Percentiles rank a stretch among this genome's conserved stretches.
Conservation (phyloP, 2,888 invertebrate species). For the Gastracanthus pulcherrimus region DNA sequence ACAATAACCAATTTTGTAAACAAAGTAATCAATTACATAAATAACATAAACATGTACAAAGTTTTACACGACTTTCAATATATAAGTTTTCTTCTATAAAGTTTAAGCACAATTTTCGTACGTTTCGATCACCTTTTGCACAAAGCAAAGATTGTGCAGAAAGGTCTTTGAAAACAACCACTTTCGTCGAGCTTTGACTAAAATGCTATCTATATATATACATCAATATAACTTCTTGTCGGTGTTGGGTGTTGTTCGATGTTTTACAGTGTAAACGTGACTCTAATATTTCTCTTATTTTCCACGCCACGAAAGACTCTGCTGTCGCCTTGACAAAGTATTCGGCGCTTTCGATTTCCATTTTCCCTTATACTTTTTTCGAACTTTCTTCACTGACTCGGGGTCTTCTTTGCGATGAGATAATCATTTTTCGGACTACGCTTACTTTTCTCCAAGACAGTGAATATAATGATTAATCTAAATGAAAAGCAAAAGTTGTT, state of each 20-base stretch:
- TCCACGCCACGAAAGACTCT: constrained; percentile 54
- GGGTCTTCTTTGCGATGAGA: constrained; percentile 48
- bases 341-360: constrained; percentile 36
- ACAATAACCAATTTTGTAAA: neutral
- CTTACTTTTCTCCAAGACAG: neutral
- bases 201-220: constrained; percentile 14
- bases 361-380: constrained; percentile 48
- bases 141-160: neutral
- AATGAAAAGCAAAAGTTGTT: neutral
- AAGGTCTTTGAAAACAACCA: constrained; percentile 25
- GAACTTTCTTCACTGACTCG: constrained; percentile 23
- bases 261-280: constrained; percentile 58
- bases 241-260: constrained; percentile 62
- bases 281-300: constrained; percentile 41
- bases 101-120: neutral
- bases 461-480: neutral
- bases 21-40: neutral
- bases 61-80: constrained; percentile 10
- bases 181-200: constrained; percentile 25
- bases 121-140: constrained; percentile 26
- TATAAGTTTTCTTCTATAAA: constrained; percentile 2
- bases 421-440: neutral
- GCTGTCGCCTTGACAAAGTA: constrained; percentile 49
- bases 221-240: constrained; percentile 46
- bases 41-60: constrained; percentile 14